Conservation (phyloP, 1,140 invertebrate genomes). For the Camponotus floridanus region DNA sequence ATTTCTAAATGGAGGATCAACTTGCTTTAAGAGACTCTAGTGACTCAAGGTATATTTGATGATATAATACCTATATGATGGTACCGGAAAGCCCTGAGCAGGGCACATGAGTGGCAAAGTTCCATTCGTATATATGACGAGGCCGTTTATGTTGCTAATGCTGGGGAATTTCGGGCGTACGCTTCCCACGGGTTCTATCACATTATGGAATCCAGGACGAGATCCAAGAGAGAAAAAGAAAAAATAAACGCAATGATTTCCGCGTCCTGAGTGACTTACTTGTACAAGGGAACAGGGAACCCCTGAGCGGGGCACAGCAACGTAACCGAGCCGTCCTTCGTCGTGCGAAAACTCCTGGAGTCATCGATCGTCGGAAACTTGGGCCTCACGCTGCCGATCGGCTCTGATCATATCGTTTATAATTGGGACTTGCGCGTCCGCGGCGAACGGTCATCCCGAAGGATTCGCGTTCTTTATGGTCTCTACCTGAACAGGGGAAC, state of each 20-base stretch:
- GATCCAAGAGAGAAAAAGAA: conserved; percentile 2
- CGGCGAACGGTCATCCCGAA: conserved; percentile 80
- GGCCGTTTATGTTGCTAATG: conserved; percentile 89
- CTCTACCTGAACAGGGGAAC: conserved; percentile 87
- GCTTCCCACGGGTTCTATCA: conserved; percentile 89
- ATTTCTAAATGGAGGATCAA: conserved; percentile 37
- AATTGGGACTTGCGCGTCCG: conserved; percentile 69
- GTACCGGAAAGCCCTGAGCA: conserved; percentile 87
- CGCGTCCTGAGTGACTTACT: conserved; percentile 82
- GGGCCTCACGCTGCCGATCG: conserved; percentile 72
- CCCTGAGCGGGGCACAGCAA: conserved; percentile 89
- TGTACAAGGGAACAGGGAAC: conserved; percentile 88
- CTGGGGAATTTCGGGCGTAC: conserved; percentile 90
- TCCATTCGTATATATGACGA: conserved; percentile 86
- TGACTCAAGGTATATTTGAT: conserved; percentile 7
- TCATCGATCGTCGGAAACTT: conserved; percentile 75
- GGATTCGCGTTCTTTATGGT: conserved; percentile 37
- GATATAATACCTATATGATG: conserved; percentile 68
- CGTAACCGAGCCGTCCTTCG: conserved; percentile 88
- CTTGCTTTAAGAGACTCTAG: background rate
- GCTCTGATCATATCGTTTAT: conserved; percentile 70
- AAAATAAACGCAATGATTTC: background rate
- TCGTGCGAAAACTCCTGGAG: conserved; percentile 72
- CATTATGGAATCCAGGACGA: background rate
- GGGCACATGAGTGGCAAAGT: conserved; percentile 89